phyloP scores from a whole-genome alignment of 2,113 vertebrate species.

The Charina bottae region DNA sequence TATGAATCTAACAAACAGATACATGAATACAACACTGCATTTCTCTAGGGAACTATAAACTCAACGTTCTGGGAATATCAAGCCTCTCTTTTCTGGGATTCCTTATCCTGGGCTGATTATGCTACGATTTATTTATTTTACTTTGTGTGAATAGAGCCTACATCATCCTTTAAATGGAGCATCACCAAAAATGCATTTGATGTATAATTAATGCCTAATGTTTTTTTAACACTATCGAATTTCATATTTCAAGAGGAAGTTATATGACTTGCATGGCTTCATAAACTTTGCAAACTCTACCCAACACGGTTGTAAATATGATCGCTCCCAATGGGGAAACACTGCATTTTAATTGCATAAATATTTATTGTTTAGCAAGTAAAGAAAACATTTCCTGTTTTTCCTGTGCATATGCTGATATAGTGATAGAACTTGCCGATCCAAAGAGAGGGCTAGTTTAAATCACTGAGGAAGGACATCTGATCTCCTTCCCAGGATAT shows the following conservation, averaged over 20 bases:
- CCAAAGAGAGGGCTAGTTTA: not conserved
- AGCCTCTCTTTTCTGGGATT: not conserved
- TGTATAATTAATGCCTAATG: not conserved
- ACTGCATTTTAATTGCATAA: slow-evolving; percentile 19
- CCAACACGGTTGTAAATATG: not conserved
- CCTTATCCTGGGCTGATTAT: not conserved
- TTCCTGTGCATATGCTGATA: slow-evolving; percentile 12
- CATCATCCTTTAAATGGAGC: slow-evolving; percentile 14
- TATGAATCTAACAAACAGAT: not conserved
- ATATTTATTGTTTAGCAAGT: slow-evolving; percentile 25
- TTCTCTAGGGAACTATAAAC: not conserved
- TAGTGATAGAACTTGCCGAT: not conserved
- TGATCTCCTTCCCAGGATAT: not conserved
- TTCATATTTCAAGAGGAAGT: slow-evolving; percentile 20
- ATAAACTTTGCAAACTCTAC: not conserved
- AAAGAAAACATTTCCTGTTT: slow-evolving; percentile 32
- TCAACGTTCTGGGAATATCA: slow-evolving; percentile 6
- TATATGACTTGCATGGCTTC: not conserved
- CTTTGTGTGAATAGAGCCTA: not conserved
- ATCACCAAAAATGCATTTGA: not conserved
- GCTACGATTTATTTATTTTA: not conserved
- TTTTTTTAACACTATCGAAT: not conserved
- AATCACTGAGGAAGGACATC: not conserved
- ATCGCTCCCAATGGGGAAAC: not conserved
- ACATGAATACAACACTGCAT: not conserved